Evolutionary conservation across 2,888 invertebrate species (phyloP).

Genomic region (Drosophila colorata): DNA sequence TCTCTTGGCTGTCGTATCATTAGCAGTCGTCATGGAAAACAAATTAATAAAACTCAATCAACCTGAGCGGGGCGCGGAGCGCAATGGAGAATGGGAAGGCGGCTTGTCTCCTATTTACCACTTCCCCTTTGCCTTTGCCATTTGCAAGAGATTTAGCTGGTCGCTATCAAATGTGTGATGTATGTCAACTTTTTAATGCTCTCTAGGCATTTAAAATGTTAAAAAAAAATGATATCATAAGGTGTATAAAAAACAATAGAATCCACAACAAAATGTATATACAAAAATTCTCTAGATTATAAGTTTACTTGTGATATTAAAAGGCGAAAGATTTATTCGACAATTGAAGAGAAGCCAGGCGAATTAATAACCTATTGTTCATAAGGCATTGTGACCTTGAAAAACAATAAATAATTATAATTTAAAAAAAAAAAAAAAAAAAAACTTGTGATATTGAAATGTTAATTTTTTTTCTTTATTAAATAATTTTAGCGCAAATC

Average conservation of each 20-base stretch:
- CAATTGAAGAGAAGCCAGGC: no score
- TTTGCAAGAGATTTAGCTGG: conserved; percentile 2
- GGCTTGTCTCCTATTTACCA: conserved; percentile 16
- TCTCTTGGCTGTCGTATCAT: conserved; percentile 41
- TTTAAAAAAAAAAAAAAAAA: no score
- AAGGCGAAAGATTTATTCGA: no score
- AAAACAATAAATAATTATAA: no score
- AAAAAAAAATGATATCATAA: background rate
- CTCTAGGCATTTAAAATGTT: background rate
- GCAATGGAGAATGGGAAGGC: background rate
- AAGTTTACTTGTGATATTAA: no score
- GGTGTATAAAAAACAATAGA: background rate
- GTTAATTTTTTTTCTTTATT: no score
- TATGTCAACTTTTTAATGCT: conserved; percentile 24
- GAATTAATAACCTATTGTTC: no score
- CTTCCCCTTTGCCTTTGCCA: conserved; percentile 8
- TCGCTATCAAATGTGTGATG: conserved; percentile 38
- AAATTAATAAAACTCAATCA: conserved; percentile 78
- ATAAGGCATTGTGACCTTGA: no score
- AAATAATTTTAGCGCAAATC: no score
- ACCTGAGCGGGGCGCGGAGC: conserved; percentile 9
- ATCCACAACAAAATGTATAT: no score
- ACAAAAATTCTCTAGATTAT: no score
- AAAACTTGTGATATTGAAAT: no score
- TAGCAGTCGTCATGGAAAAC: conserved; percentile 56